These are phyloP conservation scores for Zaprionus bogoriensis DNA, from an alignment of 2,888 invertebrate genomes.

Conservation along the genomic window DNA sequence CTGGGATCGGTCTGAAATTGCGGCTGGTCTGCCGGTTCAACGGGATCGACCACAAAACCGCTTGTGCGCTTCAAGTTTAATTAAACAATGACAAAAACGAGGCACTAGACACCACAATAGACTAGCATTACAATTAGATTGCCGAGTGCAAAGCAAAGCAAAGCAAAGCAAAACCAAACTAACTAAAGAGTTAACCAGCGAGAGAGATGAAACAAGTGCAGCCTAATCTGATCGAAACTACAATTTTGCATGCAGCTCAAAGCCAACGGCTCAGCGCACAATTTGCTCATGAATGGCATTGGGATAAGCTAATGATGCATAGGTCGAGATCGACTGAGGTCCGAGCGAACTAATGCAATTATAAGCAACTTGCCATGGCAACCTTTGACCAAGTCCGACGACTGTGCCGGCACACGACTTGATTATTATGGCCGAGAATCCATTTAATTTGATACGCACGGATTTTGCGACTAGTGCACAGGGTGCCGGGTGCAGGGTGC, in stretches of 20 bases:
- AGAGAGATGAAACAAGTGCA: too few relatives aligned
- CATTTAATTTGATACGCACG: conserved; percentile 71
- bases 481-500: background rate
- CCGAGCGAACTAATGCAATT: conserved; percentile 67
- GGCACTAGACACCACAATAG: conserved; percentile 35
- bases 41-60: conserved; percentile 60
- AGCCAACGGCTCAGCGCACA: conserved; percentile 15
- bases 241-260: conserved; percentile 23
- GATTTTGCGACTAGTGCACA: conserved; percentile 49
- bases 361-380: conserved; percentile 59
- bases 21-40: conserved; percentile 8
- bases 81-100: conserved; percentile 72
- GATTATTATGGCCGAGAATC: conserved; percentile 68
- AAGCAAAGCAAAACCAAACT: background rate
- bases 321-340: conserved; percentile 42
- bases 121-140: conserved; percentile 39
- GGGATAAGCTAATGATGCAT: conserved; percentile 69
- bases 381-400: conserved; percentile 21
- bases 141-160: conserved; percentile 3
- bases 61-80: conserved; percentile 73
- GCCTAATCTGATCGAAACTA: too few relatives aligned
- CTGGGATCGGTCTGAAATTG: background rate
- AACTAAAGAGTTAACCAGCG: background rate
- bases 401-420: conserved; percentile 8
- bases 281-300: conserved; percentile 40